Base-by-base conservation (phyloP, 2,888 invertebrate genomes). In the Tenthredo amoena region DNA sequence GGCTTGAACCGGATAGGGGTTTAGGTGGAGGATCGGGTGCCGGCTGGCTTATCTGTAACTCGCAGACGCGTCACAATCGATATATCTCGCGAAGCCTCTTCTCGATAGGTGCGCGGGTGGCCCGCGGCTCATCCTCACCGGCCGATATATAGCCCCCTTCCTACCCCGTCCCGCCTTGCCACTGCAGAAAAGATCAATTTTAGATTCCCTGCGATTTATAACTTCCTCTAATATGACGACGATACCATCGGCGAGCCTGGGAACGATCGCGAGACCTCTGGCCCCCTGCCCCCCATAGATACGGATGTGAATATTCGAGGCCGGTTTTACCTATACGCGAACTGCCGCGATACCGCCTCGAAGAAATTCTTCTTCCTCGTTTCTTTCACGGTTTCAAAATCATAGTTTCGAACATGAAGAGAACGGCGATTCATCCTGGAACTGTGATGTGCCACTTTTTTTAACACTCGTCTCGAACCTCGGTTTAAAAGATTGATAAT, bases 171-270 rank as follows among this genome's bases (percentile, higher is more conserved):
- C 50, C 34, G 68, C 71, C 68, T 85, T 71, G 86, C 89, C 88
- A 87, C 89, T 90, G 90, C 89, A 93, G 92, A 93, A 93, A 93
- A 93, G 93, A 93, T 93, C 93, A 93, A 93, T 93, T 93, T 93
- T 92, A 93, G 93, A 93, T 93, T 93, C 90, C 92, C 89, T 88
- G 92, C 92, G 92, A 93, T 93, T 93, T 93, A 93, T 93, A 93
- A 93, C 93, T 93, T 93, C 93, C 93, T 93, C 92, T 93, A 93
- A 93, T 93, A 93, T 93, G 92, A 92, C 92, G 90, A 77, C 88
- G 91, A 91, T 91, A 90, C 58, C 87, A 91, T 91, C 83, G 83
- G 47, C 83, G 34, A 31, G 43, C 68, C 83, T 65, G 47, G 83
- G 83, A 71, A 81, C 79, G 79, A 81, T 81, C 62, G 62, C 37